phyloP scores from a whole-genome alignment of 2,797 vertebrate genomes.

The Gadopsis bispinosus region DNA sequence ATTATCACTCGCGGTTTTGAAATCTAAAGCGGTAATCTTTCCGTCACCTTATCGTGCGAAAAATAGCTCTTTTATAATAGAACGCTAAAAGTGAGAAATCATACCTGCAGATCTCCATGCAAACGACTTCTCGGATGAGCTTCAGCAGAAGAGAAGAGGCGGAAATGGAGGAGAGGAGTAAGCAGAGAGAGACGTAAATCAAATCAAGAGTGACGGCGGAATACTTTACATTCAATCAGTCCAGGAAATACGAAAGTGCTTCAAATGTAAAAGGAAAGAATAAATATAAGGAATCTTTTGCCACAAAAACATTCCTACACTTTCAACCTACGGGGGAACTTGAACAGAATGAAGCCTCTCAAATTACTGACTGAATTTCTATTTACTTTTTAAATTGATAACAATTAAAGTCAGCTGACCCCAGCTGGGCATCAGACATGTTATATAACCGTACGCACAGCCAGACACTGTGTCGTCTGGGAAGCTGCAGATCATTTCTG shows the following conservation, averaged over 20 bases:
- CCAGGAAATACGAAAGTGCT: not conserved
- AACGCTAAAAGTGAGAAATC: constrained; percentile 6
- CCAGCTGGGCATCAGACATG: constrained; percentile 13
- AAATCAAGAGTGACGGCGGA: constrained; percentile 41
- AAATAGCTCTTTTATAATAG: not conserved
- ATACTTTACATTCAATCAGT: constrained; percentile 38
- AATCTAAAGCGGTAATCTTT: not conserved
- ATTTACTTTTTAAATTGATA: constrained; percentile 26
- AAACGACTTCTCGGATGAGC: constrained; percentile 98
- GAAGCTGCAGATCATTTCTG: not conserved
- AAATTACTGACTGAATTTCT: not conserved
- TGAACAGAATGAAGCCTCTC: not conserved
- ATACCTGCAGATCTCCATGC: constrained; percentile 98
- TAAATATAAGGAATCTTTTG: not conserved
- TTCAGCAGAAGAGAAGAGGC: constrained; percentile 67
- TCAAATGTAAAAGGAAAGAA: not conserved
- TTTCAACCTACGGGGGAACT: not conserved
- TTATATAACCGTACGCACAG: constrained; percentile 11
- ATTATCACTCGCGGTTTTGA: no score
- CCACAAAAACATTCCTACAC: constrained; percentile 1
- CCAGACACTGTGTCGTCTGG: not conserved
- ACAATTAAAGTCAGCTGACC: constrained; percentile 18
- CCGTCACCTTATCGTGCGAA: not conserved
- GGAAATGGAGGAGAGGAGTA: constrained; percentile 39
- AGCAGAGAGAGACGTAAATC: constrained; percentile 48